phyloP scores from a whole-genome alignment of 2,888 invertebrate species.

The Endotricha flammealis region DNA sequence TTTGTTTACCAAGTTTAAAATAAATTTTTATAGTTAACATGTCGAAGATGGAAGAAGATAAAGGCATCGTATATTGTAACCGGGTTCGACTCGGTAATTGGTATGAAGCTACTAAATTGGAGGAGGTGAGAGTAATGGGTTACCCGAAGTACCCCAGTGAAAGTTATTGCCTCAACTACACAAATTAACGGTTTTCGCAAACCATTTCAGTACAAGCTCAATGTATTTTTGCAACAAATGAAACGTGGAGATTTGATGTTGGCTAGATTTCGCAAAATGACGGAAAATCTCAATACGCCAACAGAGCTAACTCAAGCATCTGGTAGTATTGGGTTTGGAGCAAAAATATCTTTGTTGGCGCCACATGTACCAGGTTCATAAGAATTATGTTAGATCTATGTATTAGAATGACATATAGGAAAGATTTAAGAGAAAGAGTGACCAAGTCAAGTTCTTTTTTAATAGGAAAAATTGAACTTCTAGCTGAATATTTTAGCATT shows the following conservation, averaged over 20 bases:
- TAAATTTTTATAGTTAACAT: constrained; percentile 20
- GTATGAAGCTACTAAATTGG: constrained; percentile 63
- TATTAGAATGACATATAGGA: too few relatives aligned
- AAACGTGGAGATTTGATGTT: constrained; percentile 63
- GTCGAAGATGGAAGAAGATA: constrained; percentile 47
- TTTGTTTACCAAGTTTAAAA: too few relatives aligned
- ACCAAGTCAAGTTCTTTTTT: too few relatives aligned
- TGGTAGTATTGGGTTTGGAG: constrained; percentile 52
- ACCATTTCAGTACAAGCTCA: constrained; percentile 51
- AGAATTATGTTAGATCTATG: too few relatives aligned
- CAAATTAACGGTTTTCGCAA: constrained; percentile 11
- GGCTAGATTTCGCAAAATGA: constrained; percentile 62
- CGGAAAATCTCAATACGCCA: constrained; percentile 51
- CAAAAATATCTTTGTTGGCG: constrained; percentile 53
- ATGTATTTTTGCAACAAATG: constrained; percentile 63
- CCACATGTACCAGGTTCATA: constrained; percentile 58
- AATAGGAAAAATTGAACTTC: constrained; percentile 7
- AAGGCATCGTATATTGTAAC: constrained; percentile 59
- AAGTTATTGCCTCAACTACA: constrained; percentile 7
- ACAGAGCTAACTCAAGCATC: constrained; percentile 55
- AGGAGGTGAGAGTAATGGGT: constrained; percentile 45
- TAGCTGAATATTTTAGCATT: too few relatives aligned
- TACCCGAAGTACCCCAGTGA: constrained; percentile 2
- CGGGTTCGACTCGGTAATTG: constrained; percentile 65
- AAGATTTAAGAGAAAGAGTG: too few relatives aligned